Conservation (phyloP, 2,888 invertebrate genomes). For the Agrilus cyanescens region DNA sequence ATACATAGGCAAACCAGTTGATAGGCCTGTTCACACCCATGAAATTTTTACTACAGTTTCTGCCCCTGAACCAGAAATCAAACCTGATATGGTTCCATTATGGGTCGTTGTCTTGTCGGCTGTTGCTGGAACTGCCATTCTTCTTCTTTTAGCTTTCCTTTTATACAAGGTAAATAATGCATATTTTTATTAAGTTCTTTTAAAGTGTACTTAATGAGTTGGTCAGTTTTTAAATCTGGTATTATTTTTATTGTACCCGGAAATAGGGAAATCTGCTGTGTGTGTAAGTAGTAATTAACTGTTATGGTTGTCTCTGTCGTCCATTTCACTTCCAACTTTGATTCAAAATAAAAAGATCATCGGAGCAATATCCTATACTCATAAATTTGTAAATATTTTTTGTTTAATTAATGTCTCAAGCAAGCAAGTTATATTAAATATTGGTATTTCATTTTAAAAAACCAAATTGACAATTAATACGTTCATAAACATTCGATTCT, state of each 20-base stretch:
- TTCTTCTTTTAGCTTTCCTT: conserved; percentile 64
- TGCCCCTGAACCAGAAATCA: conserved; percentile 48
- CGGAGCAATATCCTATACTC: too few relatives aligned
- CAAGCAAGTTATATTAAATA: too few relatives aligned
- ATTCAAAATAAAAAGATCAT: not conserved
- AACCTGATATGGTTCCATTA: conserved; percentile 63
- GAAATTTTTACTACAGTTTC: conserved; percentile 64
- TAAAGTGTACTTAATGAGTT: not conserved
- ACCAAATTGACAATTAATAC: too few relatives aligned
- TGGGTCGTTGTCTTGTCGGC: conserved; percentile 83
- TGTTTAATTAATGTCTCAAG: too few relatives aligned
- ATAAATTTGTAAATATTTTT: too few relatives aligned
- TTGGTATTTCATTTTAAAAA: too few relatives aligned
- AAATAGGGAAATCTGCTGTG: not conserved
- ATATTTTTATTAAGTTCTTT: not conserved
- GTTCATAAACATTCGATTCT: too few relatives aligned
- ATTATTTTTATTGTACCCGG: not conserved
- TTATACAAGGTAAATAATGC: conserved; percentile 61
- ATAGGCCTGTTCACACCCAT: conserved; percentile 44
- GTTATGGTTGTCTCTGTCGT: not conserved
- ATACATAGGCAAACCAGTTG: conserved; percentile 53
- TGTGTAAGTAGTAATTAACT: not conserved
- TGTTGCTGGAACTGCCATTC: conserved; percentile 65
- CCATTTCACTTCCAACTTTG: not conserved
- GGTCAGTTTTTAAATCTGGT: not conserved